Conservation (phyloP, 30 jellyfish, hydroid and myxozoan genomes). For the Hydractinia echinata region DNA sequence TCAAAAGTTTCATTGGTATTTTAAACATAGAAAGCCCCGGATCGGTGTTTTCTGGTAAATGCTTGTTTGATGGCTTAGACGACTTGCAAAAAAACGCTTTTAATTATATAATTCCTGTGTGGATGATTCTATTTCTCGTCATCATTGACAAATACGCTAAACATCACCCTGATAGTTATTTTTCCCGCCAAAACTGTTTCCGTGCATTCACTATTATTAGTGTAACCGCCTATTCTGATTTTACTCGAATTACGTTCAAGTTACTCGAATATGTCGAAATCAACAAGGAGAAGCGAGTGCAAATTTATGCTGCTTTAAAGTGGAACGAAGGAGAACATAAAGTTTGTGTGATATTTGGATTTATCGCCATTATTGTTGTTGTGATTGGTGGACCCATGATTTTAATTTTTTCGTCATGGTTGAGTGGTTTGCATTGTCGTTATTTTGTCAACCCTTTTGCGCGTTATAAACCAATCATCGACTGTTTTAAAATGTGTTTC, state of each 20-base stretch:
- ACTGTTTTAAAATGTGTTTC: not conserved
- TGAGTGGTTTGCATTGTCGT: slow-evolving; percentile 3
- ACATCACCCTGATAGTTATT: slow-evolving; percentile 25
- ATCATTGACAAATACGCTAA: slow-evolving; percentile 18
- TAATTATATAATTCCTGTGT: slow-evolving; percentile 55
- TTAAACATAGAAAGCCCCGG: slow-evolving; percentile 54
- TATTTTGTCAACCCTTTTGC: not conserved
- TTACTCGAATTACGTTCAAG: slow-evolving; percentile 60
- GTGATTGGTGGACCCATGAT: slow-evolving; percentile 17
- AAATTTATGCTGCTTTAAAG: not conserved
- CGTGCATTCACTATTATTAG: slow-evolving; percentile 59
- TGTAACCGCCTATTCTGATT: slow-evolving; percentile 61
- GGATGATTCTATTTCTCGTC: slow-evolving; percentile 34
- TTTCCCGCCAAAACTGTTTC: slow-evolving; percentile 40
- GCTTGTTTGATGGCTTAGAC: slow-evolving; percentile 58
- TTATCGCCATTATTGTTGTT: slow-evolving; percentile 7
- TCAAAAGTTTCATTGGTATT: slow-evolving; percentile 32
- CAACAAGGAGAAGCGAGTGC: not conserved
- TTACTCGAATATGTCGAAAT: slow-evolving; percentile 47
- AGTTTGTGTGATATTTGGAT: not conserved
- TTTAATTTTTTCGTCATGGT: not conserved
- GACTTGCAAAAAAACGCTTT: slow-evolving; percentile 42
- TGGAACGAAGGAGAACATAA: not conserved
- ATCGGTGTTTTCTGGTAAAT: slow-evolving; percentile 29
- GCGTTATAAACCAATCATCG: slow-evolving; percentile 6